These are phyloP conservation scores for Clupea harengus DNA, from an alignment of 2,113 vertebrate genomes.

Conservation along the genomic window DNA sequence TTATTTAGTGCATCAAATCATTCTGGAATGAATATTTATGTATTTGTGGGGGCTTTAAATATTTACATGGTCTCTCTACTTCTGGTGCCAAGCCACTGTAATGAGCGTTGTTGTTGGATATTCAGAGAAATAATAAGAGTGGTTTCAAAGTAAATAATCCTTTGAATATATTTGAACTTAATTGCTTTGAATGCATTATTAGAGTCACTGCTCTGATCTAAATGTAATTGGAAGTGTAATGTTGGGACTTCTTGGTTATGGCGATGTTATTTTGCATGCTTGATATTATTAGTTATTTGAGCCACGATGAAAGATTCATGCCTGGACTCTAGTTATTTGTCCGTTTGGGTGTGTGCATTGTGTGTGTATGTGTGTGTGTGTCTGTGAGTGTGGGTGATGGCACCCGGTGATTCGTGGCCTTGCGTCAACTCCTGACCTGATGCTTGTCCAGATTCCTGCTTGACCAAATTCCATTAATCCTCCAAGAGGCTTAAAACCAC, in stretches of 20 bases:
- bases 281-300: constrained; percentile 63
- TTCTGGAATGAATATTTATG: constrained; percentile 81
- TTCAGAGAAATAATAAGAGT: constrained; percentile 73
- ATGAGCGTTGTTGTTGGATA: constrained; percentile 76
- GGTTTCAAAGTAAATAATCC: constrained; percentile 76
- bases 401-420: constrained; percentile 44
- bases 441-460: constrained; percentile 62
- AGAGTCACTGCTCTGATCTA: constrained; percentile 69
- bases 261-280: constrained; percentile 58
- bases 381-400: constrained; percentile 51
- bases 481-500: constrained; percentile 66
- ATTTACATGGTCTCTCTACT: constrained; percentile 74
- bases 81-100: constrained; percentile 70
- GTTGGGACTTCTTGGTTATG: constrained; percentile 54
- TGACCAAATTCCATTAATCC: constrained; percentile 70
- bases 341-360: not conserved
- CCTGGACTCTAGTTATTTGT: constrained; percentile 45
- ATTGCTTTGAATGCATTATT: constrained; percentile 75
- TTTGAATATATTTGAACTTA: constrained; percentile 76
- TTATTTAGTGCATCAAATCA: constrained; percentile 83
- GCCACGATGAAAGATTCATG: constrained; percentile 67
- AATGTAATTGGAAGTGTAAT: constrained; percentile 74
- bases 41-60: constrained; percentile 79
- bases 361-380: not conserved
- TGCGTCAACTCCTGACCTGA: constrained; percentile 57